A percentile compares a stretch with the other conserved stretches of the same genome.
Conservation (phyloP, 2,113 vertebrate genomes). For the Mesembrinibis cayennensis region DNA sequence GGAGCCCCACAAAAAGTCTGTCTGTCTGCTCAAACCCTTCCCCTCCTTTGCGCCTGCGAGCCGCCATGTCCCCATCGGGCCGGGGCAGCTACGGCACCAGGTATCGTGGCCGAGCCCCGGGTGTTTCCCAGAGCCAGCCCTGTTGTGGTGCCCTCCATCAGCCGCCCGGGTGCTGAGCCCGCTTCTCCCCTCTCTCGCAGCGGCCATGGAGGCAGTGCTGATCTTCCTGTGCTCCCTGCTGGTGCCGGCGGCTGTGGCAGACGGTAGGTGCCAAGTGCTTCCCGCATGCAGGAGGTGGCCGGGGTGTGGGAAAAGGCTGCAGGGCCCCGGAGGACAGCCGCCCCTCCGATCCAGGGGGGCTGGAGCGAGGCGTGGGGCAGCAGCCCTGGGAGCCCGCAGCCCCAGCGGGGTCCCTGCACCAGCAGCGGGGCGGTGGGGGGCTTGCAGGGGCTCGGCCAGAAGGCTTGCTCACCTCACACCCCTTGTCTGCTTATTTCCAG, state of each 20-base stretch:
- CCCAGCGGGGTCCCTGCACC: neutral
- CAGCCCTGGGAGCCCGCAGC: neutral
- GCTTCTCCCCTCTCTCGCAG: conserved; percentile 63
- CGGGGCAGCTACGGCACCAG: neutral
- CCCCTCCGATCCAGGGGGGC: accelerated
- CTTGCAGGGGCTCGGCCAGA: neutral
- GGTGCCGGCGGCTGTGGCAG: conserved; percentile 74
- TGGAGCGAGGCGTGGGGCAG: accelerated
- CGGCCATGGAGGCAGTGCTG: conserved; percentile 87
- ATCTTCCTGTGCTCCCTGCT: conserved; percentile 87
- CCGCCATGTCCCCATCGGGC: accelerated
- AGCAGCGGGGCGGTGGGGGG: neutral
- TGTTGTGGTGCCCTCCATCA: accelerated
- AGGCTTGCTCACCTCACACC: neutral
- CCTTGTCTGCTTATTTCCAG: conserved; percentile 4
- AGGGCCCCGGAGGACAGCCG: accelerated
- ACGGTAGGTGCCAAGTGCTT: conserved; percentile 76
- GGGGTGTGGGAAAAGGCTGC: neutral
- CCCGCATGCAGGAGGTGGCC: accelerated
- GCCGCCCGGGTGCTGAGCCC: neutral
- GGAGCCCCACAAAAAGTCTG: neutral
- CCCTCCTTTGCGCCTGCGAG: neutral
- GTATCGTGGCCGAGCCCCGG: accelerated
- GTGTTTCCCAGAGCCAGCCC: neutral
- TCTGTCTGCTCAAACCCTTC: neutral